Conservation (phyloP, 2,797 vertebrate species). For the Melanotaenia pygmaea region DNA sequence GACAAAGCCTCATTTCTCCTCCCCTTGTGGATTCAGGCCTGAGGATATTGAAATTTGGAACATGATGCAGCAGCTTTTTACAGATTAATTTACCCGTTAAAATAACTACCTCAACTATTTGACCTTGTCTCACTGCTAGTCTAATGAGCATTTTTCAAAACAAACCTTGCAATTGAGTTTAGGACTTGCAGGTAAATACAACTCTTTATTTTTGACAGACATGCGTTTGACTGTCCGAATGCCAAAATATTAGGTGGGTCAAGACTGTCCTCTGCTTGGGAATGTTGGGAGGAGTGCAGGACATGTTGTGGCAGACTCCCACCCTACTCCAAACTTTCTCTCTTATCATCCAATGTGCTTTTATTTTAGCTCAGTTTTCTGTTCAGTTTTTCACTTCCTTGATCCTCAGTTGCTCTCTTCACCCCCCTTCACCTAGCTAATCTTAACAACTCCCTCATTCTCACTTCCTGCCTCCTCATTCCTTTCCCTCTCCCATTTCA, state of each 20-base stretch:
- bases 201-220: constrained; percentile 42
- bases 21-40: constrained; percentile 1
- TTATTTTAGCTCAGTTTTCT: constrained; percentile 12
- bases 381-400: constrained; percentile 3
- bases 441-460: constrained; percentile 5
- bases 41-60: constrained; percentile 20
- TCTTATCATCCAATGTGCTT: constrained; percentile 16
- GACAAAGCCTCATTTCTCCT: constrained; percentile 22
- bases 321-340: constrained; percentile 44
- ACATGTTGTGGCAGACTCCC: constrained; percentile 74
- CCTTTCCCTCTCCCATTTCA: background rate
- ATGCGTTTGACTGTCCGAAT: constrained; percentile 55
- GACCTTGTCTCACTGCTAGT: background rate
- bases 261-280: constrained; percentile 58
- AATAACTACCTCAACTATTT: background rate
- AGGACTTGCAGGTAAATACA: background rate
- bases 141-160: background rate
- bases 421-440: constrained; percentile 1
- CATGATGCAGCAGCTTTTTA: constrained; percentile 13
- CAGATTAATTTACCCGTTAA: background rate
- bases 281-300: constrained; percentile 67
- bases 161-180: constrained; percentile 21
- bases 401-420: background rate
- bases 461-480: constrained; percentile 9
- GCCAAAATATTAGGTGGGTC: constrained; percentile 52